These are phyloP conservation scores for Lagenorhynchus albirostris DNA, from an alignment of 2,113 vertebrate genomes.

Conservation along the genomic window DNA sequence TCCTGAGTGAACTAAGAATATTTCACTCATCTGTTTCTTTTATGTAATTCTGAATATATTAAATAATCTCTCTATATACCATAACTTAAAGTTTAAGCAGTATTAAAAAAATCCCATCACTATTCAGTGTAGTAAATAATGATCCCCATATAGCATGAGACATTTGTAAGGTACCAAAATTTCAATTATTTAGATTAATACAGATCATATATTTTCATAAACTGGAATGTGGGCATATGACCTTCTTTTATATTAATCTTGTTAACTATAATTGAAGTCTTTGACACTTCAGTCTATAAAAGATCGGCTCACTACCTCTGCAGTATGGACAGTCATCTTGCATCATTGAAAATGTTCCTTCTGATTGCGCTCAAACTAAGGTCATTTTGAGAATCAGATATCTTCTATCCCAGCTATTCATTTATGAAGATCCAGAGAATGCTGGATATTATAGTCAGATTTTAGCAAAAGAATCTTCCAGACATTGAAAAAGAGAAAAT, in stretches of 20 bases:
- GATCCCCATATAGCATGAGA: background rate
- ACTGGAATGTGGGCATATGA: conserved; percentile 55
- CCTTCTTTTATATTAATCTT: conserved; percentile 72
- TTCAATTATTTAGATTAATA: conserved; percentile 68
- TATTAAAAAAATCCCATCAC: background rate
- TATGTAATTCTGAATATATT: conserved; percentile 9
- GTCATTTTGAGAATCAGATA: background rate
- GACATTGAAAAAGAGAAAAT: background rate
- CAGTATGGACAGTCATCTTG: background rate
- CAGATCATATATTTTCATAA: conserved; percentile 58
- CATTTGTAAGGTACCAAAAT: conserved; percentile 28
- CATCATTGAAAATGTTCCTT: conserved; percentile 14
- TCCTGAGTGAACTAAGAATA: background rate
- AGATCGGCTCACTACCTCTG: background rate
- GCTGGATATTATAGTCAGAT: background rate
- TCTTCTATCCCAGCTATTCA: background rate
- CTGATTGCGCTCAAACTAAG: background rate
- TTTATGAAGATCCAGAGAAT: background rate
- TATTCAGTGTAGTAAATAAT: conserved; percentile 26
- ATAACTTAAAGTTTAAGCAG: background rate
- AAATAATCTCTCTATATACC: background rate
- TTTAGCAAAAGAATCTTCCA: background rate
- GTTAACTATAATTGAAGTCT: conserved; percentile 59
- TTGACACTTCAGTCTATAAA: conserved; percentile 64
- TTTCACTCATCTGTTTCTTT: background rate